A percentile compares a stretch with the other conserved stretches of the same genome.
phyloP scores from a whole-genome alignment of 1,140 invertebrate genomes.

The Colletes gigas region DNA sequence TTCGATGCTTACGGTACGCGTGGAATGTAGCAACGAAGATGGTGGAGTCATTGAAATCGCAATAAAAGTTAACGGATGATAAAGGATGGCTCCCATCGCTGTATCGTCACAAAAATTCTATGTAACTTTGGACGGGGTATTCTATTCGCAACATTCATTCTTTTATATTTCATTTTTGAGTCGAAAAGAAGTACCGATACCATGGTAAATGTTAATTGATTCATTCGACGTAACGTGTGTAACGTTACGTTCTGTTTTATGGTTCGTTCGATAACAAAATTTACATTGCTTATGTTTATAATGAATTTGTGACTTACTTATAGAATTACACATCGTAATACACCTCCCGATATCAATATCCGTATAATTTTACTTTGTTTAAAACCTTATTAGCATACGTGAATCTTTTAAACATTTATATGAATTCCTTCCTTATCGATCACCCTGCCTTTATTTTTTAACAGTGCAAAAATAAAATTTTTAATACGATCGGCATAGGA shows the following conservation, averaged over 20 bases:
- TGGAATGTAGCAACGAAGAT: background rate
- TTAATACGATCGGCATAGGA: constrained; percentile 38
- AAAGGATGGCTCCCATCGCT: background rate
- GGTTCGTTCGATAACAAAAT: constrained; percentile 21
- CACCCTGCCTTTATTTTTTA: constrained; percentile 40
- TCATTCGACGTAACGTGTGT: constrained; percentile 8
- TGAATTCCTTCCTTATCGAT: constrained; percentile 40
- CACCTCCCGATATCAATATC: background rate
- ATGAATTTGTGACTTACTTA: constrained; percentile 26
- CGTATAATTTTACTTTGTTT: constrained; percentile 18
- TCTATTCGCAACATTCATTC: background rate
- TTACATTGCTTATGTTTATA: constrained; percentile 24
- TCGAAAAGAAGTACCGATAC: constrained; percentile 10
- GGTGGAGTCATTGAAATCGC: background rate
- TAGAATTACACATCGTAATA: constrained; percentile 20
- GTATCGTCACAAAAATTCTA: constrained; percentile 13
- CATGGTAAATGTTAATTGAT: constrained; percentile 19
- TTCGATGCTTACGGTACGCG: constrained; percentile 28
- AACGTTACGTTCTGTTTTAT: background rate
- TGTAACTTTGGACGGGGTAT: constrained; percentile 21
- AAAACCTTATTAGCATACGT: constrained; percentile 37
- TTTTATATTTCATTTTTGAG: background rate
- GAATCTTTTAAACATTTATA: constrained; percentile 36
- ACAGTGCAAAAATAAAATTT: constrained; percentile 48
- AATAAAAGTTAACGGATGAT: background rate